phyloP scores from a whole-genome alignment of 2,113 vertebrate species.

The Mionectes macconnelli region DNA sequence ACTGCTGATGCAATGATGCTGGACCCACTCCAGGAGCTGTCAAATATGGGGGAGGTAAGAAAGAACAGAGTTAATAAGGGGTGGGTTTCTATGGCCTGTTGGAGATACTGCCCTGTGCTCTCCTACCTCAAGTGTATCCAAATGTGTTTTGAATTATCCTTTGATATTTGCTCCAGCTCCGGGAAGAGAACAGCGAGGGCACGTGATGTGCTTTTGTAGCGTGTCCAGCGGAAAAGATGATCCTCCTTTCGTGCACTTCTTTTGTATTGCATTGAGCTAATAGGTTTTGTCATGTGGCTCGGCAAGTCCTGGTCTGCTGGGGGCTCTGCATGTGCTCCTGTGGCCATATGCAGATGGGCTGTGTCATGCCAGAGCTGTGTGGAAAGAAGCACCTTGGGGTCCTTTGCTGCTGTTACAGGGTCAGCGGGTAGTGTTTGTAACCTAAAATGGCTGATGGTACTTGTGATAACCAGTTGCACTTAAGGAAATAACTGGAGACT shows the following conservation, averaged over 20 bases:
- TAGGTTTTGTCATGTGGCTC: neutral
- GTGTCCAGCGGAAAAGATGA: neutral
- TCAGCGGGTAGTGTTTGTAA: rapidly evolving
- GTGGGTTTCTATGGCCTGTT: neutral
- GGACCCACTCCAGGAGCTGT: neutral
- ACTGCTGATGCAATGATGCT: neutral
- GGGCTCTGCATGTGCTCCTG: neutral
- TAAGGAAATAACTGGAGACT: neutral
- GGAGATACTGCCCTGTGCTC: neutral
- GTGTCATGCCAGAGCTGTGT: neutral
- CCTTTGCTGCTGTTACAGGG: neutral
- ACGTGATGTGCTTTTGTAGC: neutral
- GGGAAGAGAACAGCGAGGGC: neutral
- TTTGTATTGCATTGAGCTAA: neutral
- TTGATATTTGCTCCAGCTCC: neutral
- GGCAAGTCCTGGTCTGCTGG: neutral
- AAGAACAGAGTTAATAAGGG: neutral
- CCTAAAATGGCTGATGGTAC: neutral
- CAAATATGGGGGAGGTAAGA: neutral
- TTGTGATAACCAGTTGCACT: neutral
- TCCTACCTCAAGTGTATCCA: neutral
- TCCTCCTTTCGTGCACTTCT: neutral
- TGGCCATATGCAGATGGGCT: neutral
- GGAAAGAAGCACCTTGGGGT: neutral
- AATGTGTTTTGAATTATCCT: slow-evolving; percentile 31